phyloP scores from a whole-genome alignment of 2,888 invertebrate species.

The Platycheirus rosarum region DNA sequence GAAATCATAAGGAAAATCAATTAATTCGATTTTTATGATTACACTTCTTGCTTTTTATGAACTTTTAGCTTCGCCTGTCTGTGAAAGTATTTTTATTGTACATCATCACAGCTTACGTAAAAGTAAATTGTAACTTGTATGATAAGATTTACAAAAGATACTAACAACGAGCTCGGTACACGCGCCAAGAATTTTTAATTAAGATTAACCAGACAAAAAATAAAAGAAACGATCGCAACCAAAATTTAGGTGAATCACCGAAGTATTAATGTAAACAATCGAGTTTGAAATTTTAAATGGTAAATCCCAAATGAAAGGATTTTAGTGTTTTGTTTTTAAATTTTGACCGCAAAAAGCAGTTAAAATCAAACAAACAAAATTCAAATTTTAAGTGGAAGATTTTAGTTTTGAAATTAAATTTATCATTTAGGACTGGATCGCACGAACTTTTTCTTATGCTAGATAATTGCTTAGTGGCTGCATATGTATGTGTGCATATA shows the following conservation, averaged over 20 bases:
- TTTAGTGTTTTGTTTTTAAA: neutral
- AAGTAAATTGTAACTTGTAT: neutral
- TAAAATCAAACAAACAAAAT: neutral
- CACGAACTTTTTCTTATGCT: too few relatives aligned
- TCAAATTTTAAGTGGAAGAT: neutral
- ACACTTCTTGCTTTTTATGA: too few relatives aligned
- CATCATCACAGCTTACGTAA: conserved; percentile 12
- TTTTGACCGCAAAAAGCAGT: neutral
- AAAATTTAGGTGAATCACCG: conserved; percentile 44
- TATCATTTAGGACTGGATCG: too few relatives aligned
- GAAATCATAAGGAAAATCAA: too few relatives aligned
- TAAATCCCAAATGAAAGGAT: neutral
- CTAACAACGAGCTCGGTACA: neutral
- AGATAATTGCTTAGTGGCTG: too few relatives aligned
- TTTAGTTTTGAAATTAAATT: neutral
- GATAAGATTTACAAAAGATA: conserved; percentile 11
- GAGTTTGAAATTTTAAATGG: neutral
- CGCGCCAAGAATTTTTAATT: conserved; percentile 31
- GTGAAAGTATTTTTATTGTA: neutral
- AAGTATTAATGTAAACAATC: conserved; percentile 31
- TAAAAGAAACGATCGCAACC: conserved; percentile 11
- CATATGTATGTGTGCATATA: too few relatives aligned
- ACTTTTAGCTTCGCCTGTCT: too few relatives aligned
- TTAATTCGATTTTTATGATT: too few relatives aligned
- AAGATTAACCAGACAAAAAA: too few relatives aligned